These are phyloP conservation scores for Drosophila ogumai DNA, from an alignment of 1,140 invertebrate genomes.

Conservation along the genomic window DNA sequence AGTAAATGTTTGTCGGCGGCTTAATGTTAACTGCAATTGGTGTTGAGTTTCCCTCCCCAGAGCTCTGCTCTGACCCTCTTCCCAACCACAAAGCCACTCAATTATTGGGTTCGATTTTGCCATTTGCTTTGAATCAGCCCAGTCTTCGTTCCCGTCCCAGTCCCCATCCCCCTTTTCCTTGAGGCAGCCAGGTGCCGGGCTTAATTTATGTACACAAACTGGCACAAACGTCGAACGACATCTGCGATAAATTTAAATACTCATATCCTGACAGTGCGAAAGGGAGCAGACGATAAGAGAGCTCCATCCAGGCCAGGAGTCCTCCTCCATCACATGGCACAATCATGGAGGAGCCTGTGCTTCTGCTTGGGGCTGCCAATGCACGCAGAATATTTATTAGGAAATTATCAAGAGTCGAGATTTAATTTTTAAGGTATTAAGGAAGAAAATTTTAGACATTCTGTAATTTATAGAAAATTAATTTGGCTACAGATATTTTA, in stretches of 20 bases:
- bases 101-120: constrained; percentile 44
- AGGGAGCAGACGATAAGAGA: constrained; percentile 46
- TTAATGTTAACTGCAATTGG: constrained; percentile 42
- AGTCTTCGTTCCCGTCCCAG: neutral
- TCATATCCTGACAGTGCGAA: constrained; percentile 65
- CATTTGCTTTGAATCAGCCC: constrained; percentile 18
- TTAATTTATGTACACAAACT: constrained; percentile 76
- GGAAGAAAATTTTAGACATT: too few species aligned
- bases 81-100: constrained; percentile 43
- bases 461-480: too few species aligned
- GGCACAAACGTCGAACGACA: constrained; percentile 51
- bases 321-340: neutral
- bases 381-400: constrained; percentile 15
- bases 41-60: constrained; percentile 15
- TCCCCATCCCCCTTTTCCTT: neutral
- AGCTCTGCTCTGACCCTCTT: neutral
- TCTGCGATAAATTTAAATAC: constrained; percentile 76
- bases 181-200: constrained; percentile 20
- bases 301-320: constrained; percentile 4
- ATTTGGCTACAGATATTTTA: neutral
- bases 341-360: too few species aligned
- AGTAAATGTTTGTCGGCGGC: constrained; percentile 26
- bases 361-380: neutral
- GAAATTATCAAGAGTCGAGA: neutral
- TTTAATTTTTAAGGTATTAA: neutral